Base-by-base conservation (phyloP, 2,888 invertebrate species). In the Elysia crispata region DNA sequence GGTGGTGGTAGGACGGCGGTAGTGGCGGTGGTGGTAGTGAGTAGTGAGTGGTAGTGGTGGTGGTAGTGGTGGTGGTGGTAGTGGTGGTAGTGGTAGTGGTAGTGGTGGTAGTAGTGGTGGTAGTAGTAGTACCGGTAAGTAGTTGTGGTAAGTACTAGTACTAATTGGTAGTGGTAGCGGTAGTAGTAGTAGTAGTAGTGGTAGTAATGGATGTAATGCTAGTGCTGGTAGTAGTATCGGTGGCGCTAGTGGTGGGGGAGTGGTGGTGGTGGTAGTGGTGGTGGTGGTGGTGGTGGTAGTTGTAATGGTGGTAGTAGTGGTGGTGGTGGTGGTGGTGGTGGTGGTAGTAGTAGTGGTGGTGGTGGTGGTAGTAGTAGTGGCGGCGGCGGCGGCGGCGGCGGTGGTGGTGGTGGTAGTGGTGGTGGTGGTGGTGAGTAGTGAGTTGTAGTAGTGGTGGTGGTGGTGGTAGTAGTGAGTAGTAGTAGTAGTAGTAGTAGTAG, bases 391-490 rank as follows among this genome's bases (percentile, higher is more conserved):
- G 54, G 54, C 18, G 54, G 54, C 18, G 13, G 20, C 18, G 54
- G 54, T 54, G 54, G 54, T 54, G 54, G 54, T 54, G 54, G 54
- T 54, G 54, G 54, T 20, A 54, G 20, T 54, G 54, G n/a, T n/a
- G n/a, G n/a, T n/a, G n/a, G n/a, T n/a, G n/a, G n/a, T n/a, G n/a
- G n/a, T n/a, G n/a, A n/a, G n/a, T n/a, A n/a, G n/a, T n/a, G n/a
- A n/a, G n/a, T n/a, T n/a, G n/a, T n/a, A n/a, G n/a, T n/a, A n/a
- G 54, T 54, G 54, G 54, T 54, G 54, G 13, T 54, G 54, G 54
- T 54, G 54, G 54, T 54, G 54, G 54, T 54, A 54, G 54, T 54
- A 54, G n/a, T n/a, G n/a, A n/a, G n/a, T n/a, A n/a, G n/a, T n/a
- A n/a, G n/a, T n/a, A n/a, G n/a, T n/a, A n/a, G n/a, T n/a, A n/a